Percentiles rank a stretch among this genome's conserved stretches.
Evolutionary conservation across 2,888 invertebrate species (phyloP).

Genomic region (Eupelmus urozonus): DNA sequence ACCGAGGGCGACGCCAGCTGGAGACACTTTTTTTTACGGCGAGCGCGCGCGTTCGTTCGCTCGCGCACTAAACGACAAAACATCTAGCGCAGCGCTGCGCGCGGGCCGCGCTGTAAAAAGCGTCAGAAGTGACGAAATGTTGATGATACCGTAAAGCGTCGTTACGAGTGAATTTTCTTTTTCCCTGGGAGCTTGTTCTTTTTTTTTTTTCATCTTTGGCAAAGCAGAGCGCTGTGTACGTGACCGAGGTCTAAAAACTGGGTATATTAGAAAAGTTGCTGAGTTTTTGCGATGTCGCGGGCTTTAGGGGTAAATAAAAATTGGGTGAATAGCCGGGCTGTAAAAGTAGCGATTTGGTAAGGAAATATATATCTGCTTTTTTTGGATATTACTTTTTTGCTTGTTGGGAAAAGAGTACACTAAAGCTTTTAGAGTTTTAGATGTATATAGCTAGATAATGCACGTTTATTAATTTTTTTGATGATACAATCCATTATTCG

Average conservation of each 20-base stretch:
- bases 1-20: constrained; percentile 34
- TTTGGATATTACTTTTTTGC: no score
- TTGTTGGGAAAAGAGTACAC: no score
- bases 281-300: background rate
- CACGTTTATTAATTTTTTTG: no score
- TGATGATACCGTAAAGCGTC: constrained; percentile 17
- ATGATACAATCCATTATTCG: no score
- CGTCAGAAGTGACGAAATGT: constrained; percentile 37
- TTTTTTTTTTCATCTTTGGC: background rate
- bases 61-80: constrained; percentile 22
- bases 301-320: no score
- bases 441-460: no score
- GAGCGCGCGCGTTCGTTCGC: background rate
- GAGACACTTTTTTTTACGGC: constrained; percentile 31
- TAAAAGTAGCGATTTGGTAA: no score
- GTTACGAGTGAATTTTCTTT: constrained; percentile 25
- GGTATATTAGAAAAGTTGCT: background rate
- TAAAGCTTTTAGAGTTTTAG: no score
- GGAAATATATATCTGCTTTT: no score
- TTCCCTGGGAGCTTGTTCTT: background rate
- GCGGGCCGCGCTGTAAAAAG: constrained; percentile 32
- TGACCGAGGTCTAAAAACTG: background rate
- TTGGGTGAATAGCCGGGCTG: no score
- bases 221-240: background rate
- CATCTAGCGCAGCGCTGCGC: background rate